These are phyloP conservation scores for Rhagonycha fulva DNA, from an alignment of 2,888 invertebrate genomes.

Conservation along the genomic window DNA sequence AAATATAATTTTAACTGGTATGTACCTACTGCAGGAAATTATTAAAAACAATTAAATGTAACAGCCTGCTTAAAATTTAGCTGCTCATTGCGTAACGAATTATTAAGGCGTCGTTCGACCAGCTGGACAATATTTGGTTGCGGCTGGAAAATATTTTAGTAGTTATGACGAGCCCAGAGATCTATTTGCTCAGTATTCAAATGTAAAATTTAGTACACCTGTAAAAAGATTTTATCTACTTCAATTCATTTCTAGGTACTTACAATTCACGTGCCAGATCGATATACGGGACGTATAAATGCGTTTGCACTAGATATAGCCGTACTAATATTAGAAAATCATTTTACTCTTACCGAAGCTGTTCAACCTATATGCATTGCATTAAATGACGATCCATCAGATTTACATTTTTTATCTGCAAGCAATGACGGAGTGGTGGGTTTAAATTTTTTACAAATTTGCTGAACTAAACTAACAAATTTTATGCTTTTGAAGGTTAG, in stretches of 20 bases:
- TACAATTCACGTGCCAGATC: slow-evolving; percentile 31
- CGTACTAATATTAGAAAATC: slow-evolving; percentile 40
- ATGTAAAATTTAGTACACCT: not conserved
- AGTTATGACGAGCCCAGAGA: slow-evolving; percentile 19
- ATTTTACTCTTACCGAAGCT: slow-evolving; percentile 42
- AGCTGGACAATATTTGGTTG: slow-evolving; percentile 32
- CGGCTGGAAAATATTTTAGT: slow-evolving; percentile 45
- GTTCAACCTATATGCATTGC: slow-evolving; percentile 50
- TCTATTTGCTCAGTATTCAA: slow-evolving; percentile 2
- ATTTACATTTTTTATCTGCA: slow-evolving; percentile 12
- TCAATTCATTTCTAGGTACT: slow-evolving; percentile 30
- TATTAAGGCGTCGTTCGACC: slow-evolving; percentile 17
- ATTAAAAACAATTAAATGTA: too few relatives aligned
- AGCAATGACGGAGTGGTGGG: slow-evolving; percentile 37
- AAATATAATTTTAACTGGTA: not conserved
- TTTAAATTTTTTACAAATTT: not conserved
- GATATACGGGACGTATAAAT: slow-evolving; percentile 36
- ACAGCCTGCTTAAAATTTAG: not conserved
- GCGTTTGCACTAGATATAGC: slow-evolving; percentile 48
- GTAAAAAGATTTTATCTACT: not conserved
- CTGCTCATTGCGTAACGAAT: not conserved
- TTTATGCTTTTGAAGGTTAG: not conserved
- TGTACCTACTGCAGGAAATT: not conserved
- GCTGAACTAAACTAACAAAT: too few relatives aligned
- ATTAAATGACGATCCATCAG: slow-evolving; percentile 29